A percentile compares a stretch with the other conserved stretches of the same genome.
Evolutionary conservation across 2,797 vertebrate species (phyloP).

Genomic region (Schizopygopsis malacanthus): DNA sequence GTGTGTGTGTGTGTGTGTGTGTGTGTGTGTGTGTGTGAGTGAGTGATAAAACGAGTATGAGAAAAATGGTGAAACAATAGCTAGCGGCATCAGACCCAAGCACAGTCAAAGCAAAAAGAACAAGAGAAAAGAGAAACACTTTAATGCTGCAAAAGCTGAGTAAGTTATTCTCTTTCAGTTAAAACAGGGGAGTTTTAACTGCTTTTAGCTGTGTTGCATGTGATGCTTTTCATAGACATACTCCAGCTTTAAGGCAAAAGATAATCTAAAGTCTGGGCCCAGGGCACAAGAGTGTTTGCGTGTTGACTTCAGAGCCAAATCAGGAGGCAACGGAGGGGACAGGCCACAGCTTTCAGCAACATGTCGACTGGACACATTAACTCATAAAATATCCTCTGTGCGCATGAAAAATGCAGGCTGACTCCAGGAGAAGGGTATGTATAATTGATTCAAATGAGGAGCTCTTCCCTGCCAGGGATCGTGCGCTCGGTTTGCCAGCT

Average conservation of each 20-base stretch:
- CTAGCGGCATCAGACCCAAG: constrained; percentile 30
- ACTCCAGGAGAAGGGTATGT: constrained; percentile 78
- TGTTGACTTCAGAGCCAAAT: constrained; percentile 46
- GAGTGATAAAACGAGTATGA: not conserved
- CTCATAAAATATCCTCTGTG: constrained; percentile 78
- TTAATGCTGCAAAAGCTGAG: constrained; percentile 41
- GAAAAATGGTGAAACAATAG: constrained; percentile 21
- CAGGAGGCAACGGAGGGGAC: constrained; percentile 69
- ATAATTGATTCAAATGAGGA: constrained; percentile 87
- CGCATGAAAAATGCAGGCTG: constrained; percentile 80
- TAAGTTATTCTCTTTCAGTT: constrained; percentile 49
- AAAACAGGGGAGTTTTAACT: constrained; percentile 28
- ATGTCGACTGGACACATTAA: constrained; percentile 83
- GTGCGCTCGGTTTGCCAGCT: constrained; percentile 67
- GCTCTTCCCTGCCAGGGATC: constrained; percentile 70
- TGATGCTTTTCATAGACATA: constrained; percentile 37
- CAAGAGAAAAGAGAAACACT: constrained; percentile 35
- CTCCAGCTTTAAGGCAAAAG: constrained; percentile 28
- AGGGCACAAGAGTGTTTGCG: constrained; percentile 44
- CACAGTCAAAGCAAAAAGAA: constrained; percentile 36
- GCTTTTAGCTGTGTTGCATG: constrained; percentile 41
- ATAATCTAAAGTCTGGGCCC: constrained; percentile 28
- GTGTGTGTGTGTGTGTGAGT: not conserved
- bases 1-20: not conserved
- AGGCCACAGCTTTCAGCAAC: constrained; percentile 78